These are phyloP conservation scores for Drosophila varians DNA, from an alignment of 1,140 invertebrate genomes.

Conservation along the genomic window DNA sequence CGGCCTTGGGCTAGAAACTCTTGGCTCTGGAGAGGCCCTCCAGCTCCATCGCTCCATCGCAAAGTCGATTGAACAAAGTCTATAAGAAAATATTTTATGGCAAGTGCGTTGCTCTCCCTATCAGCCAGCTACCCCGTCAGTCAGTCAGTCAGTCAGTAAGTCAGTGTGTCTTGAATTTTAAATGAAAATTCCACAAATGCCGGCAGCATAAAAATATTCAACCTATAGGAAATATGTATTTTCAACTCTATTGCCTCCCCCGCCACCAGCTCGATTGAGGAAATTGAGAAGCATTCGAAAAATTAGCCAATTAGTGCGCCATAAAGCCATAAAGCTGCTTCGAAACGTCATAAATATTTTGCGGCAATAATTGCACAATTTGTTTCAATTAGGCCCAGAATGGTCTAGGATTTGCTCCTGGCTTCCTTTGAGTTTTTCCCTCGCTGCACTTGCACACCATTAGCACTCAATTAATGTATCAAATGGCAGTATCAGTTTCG, in stretches of 20 bases:
- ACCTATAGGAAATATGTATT: slow-evolving; percentile 9
- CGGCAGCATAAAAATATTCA: slow-evolving; percentile 32
- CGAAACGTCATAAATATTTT: slow-evolving; percentile 37
- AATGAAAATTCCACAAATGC: slow-evolving; percentile 60
- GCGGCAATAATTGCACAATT: slow-evolving; percentile 23
- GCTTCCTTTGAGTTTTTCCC: slow-evolving; percentile 21
- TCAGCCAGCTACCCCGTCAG: no score
- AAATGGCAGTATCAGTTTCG: slow-evolving; percentile 74
- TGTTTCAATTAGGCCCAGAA: slow-evolving; percentile 33
- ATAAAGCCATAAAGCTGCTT: neutral
- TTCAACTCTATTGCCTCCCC: slow-evolving; percentile 7
- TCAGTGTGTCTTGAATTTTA: slow-evolving; percentile 52
- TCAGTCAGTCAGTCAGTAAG: no score
- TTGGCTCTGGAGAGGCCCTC: slow-evolving; percentile 28
- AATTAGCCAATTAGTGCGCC: slow-evolving; percentile 52
- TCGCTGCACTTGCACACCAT: slow-evolving; percentile 51
- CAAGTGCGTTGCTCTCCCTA: slow-evolving; percentile 25
- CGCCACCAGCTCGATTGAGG: slow-evolving; percentile 6
- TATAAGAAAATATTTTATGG: slow-evolving; percentile 43
- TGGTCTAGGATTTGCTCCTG: no score
- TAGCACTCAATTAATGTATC: slow-evolving; percentile 78
- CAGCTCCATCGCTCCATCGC: slow-evolving; percentile 3
- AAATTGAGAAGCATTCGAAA: slow-evolving; percentile 53
- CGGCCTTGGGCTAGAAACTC: slow-evolving; percentile 66
- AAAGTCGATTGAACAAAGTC: slow-evolving; percentile 50